These are phyloP conservation scores for Choristoneura rosaceana DNA, from an alignment of 2,888 invertebrate species.

Conservation along the genomic window DNA sequence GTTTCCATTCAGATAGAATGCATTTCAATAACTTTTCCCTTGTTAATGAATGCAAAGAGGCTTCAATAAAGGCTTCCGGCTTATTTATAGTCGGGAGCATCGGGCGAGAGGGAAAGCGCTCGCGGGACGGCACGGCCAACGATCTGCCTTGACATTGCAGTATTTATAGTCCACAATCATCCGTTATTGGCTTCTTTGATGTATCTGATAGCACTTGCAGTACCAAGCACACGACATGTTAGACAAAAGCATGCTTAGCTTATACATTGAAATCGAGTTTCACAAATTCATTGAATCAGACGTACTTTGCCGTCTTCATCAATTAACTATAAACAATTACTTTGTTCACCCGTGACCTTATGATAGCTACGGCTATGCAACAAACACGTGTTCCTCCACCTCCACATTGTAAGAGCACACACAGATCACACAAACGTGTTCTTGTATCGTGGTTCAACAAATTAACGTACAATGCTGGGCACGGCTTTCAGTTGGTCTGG, in stretches of 20 bases:
- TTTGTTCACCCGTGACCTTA: no score
- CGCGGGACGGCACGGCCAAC: slow-evolving; percentile 55
- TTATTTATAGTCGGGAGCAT: slow-evolving; percentile 55
- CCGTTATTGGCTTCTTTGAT: slow-evolving; percentile 66
- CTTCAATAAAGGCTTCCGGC: slow-evolving; percentile 47
- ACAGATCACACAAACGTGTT: not conserved
- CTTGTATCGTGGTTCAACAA: not conserved
- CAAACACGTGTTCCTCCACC: no score
- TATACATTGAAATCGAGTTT: not conserved
- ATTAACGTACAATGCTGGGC: not conserved
- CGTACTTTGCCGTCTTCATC: no score
- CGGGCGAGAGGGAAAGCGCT: slow-evolving; percentile 67
- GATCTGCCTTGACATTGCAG: slow-evolving; percentile 78
- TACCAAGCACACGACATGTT: not conserved
- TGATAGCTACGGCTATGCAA: no score
- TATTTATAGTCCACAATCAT: slow-evolving; percentile 73
- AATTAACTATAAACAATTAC: no score
- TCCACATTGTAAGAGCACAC: no score
- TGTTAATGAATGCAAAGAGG: slow-evolving; percentile 42
- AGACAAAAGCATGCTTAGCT: not conserved
- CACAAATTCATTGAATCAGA: not conserved
- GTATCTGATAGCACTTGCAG: slow-evolving; percentile 43
- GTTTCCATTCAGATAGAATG: not conserved
- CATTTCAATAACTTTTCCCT: slow-evolving; percentile 18
- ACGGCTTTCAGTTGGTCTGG: slow-evolving; percentile 3